These are phyloP conservation scores for Brachyalestes nurse DNA, from an alignment of 2,797 vertebrate genomes.

Conservation along the genomic window DNA sequence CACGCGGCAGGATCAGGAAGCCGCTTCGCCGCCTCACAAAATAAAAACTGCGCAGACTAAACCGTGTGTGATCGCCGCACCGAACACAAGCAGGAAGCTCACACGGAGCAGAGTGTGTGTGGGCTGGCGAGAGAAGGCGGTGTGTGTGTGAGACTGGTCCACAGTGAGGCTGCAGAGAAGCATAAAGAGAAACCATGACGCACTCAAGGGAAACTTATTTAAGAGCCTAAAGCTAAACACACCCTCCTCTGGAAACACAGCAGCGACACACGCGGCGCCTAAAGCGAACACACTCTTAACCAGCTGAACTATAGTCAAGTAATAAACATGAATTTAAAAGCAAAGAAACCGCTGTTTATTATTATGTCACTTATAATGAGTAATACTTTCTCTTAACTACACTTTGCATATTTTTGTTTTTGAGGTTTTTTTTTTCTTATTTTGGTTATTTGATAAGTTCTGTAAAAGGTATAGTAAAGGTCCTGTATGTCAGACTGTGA, in stretches of 20 bases:
- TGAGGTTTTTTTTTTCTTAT: conserved; percentile 59
- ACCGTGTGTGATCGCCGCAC: background rate
- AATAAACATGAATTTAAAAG: conserved; percentile 75
- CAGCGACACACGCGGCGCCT: conserved; percentile 34
- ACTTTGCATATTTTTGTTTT: conserved; percentile 72
- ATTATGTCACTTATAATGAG: conserved; percentile 76
- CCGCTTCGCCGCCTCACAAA: background rate
- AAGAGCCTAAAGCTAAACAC: conserved; percentile 75
- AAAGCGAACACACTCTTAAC: conserved; percentile 69
- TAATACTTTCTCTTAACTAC: conserved; percentile 76
- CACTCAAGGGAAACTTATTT: conserved; percentile 77
- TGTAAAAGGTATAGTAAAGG: conserved; percentile 83
- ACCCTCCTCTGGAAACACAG: too few species aligned
- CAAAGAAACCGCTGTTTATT: conserved; percentile 71
- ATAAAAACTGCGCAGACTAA: background rate
- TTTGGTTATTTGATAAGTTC: conserved; percentile 80
- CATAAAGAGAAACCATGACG: conserved; percentile 53
- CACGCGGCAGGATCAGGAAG: background rate
- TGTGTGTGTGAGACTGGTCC: conserved; percentile 37
- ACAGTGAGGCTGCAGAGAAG: conserved; percentile 39
- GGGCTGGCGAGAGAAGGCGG: background rate
- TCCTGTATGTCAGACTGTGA: conserved; percentile 68
- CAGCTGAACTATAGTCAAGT: conserved; percentile 75
- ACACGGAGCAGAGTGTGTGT: conserved; percentile 32
- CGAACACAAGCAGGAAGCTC: background rate